Conservation (phyloP, 2,113 vertebrate species). For the Todiramphus chloris region DNA sequence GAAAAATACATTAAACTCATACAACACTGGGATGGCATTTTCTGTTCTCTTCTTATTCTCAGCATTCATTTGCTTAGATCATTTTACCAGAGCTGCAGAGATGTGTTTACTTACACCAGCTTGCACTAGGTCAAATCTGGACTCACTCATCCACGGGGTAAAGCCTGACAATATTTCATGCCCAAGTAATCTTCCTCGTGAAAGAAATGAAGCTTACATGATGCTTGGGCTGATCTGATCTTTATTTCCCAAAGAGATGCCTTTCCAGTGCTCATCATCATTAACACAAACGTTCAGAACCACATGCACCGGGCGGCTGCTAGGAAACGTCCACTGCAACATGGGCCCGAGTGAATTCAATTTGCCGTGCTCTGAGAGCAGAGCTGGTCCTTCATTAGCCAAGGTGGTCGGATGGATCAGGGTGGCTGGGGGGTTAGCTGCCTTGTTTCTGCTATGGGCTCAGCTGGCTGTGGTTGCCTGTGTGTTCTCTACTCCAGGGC, state of each 20-base stretch:
- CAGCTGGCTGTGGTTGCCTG: neutral
- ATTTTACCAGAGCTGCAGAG: neutral
- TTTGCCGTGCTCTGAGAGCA: no score
- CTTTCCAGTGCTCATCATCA: neutral
- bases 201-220: neutral
- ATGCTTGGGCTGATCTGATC: neutral
- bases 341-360: rapidly evolving
- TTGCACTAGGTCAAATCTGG: neutral
- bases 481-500: neutral
- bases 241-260: neutral
- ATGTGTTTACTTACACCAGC: neutral
- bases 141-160: neutral
- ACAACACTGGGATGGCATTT: neutral
- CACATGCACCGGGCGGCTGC: neutral
- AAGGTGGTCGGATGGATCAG: neutral
- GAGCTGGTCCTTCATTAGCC: neutral
- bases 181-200: neutral
- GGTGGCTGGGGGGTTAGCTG: neutral
- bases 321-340: neutral
- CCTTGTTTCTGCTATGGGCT: rapidly evolving
- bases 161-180: neutral
- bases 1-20: neutral
- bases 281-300: neutral
- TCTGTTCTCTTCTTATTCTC: neutral
- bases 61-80: neutral